phyloP scores from a whole-genome alignment of 2,113 vertebrate genomes.

The Mustela nigripes region DNA sequence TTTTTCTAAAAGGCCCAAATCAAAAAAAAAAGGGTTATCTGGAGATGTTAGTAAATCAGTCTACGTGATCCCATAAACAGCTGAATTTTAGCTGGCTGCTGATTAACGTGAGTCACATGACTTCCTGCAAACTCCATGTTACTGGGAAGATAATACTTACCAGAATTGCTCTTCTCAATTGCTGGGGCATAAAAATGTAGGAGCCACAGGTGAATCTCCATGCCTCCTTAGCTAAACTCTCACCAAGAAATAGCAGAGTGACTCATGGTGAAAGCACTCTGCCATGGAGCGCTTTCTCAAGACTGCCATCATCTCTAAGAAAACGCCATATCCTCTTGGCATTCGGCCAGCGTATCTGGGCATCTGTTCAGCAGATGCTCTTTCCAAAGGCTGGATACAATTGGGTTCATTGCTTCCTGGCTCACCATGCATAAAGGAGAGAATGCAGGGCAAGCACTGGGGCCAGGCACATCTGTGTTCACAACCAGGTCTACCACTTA shows the following conservation, averaged over 20 bases:
- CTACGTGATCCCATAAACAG: slow-evolving; percentile 67
- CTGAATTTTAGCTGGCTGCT: slow-evolving; percentile 67
- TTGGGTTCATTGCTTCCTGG: not conserved
- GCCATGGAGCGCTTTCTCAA: slow-evolving; percentile 51
- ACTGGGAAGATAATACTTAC: slow-evolving; percentile 52
- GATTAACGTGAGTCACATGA: slow-evolving; percentile 65
- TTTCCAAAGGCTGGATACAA: not conserved
- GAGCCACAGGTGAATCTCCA: slow-evolving; percentile 26
- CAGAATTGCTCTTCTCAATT: slow-evolving; percentile 32
- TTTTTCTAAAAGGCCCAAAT: not conserved
- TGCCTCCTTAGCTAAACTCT: slow-evolving; percentile 51
- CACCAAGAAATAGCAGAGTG: slow-evolving; percentile 62
- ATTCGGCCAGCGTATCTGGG: not conserved
- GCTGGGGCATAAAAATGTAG: not conserved
- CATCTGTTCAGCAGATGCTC: slow-evolving; percentile 64
- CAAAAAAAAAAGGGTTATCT: not conserved
- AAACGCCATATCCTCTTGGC: slow-evolving; percentile 61
- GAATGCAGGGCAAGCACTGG: not conserved
- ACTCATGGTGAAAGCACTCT: slow-evolving; percentile 55
- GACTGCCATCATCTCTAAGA: slow-evolving; percentile 63
- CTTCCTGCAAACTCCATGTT: slow-evolving; percentile 52
- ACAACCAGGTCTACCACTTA: not conserved
- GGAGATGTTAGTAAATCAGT: not conserved
- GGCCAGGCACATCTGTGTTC: not conserved
- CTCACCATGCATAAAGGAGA: not conserved